A percentile compares a stretch with the other conserved stretches of the same genome.
phyloP scores from a whole-genome alignment of 2,888 invertebrate genomes.

The Diadegma fenestrale region DNA sequence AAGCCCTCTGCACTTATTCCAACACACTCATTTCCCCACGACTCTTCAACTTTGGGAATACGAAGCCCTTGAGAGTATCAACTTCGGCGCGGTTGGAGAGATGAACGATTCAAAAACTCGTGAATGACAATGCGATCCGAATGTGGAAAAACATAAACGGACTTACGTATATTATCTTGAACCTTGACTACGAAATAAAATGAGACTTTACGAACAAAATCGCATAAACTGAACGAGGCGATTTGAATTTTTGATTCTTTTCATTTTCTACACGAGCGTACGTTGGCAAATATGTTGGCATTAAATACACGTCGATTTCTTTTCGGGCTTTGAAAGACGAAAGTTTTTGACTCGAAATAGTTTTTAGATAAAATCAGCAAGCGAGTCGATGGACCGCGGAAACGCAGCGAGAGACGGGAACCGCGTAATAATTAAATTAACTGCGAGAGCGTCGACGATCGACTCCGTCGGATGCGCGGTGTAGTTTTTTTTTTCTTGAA shows the following conservation, averaged over 20 bases:
- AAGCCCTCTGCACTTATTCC: slow-evolving; percentile 53
- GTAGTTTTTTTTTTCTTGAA: slow-evolving; percentile 8
- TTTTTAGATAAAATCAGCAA: neutral
- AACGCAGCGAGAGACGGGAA: no score
- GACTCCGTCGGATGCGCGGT: slow-evolving; percentile 20
- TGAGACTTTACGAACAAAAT: slow-evolving; percentile 7
- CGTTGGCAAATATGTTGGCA: neutral
- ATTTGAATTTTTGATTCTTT: neutral
- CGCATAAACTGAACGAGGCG: neutral
- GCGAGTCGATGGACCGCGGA: no score
- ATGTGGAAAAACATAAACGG: slow-evolving; percentile 1
- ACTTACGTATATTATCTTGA: slow-evolving; percentile 1
- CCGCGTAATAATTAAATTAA: slow-evolving; percentile 33
- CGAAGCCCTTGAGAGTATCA: slow-evolving; percentile 10
- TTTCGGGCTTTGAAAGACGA: no score
- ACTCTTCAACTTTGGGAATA: slow-evolving; percentile 22
- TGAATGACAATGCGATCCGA: neutral
- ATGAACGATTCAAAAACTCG: slow-evolving; percentile 2
- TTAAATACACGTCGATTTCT: neutral
- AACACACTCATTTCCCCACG: slow-evolving; percentile 28
- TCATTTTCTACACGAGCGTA: neutral
- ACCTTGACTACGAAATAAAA: neutral
- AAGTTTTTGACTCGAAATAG: no score
- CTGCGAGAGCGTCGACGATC: slow-evolving; percentile 39
- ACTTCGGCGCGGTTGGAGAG: neutral